Base-by-base conservation (phyloP, 2,797 vertebrate genomes). In the Danio aesculapii region DNA sequence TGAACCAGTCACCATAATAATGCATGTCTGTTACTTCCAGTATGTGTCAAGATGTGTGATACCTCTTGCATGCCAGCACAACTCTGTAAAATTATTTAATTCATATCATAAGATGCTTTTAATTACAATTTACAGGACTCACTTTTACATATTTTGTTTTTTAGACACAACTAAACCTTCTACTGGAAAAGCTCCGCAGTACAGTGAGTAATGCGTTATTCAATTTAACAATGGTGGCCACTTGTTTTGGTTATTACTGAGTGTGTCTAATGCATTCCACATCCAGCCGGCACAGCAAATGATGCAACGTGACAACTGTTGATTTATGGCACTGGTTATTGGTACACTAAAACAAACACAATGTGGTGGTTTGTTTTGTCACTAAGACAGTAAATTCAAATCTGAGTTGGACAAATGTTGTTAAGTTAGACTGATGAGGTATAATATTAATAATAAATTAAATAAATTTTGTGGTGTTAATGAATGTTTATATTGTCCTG, bases 101-200 rank as follows among this genome's bases (percentile, higher is more conserved):
- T 2, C 6, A 30, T 2, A 1, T 30, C 30, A 30, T 30, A 49
- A 46, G 13, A 17, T 71, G 13, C 17, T 72, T 49, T 63, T 8
- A 13, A 30, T 19, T 57, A 2, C 43, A 17, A 55, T 47, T 1
- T 39, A 30, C 43, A 8, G 50, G 53, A 49, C 39, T 49, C 8
- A 53, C 57, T 43, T 52, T 43, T 6, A 11, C 3, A 12, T 62
- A 83, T 17, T 0, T 80, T 46, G 19, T 77, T 91, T 92, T 85
- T 83, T 93, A 99, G 98, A 99, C 97, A 44, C 98, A 99, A 84
- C 91, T 99, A 87, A 99, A 98, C 91, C 92, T 98, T 84, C 94
- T 99, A 78, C 94, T 99, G 78, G 98, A 99, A 90, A 99, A 99
- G 89, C 97, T 99, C 68, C 96, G 95, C 84, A 97, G 97, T 88